Evolutionary conservation across 1,140 invertebrate genomes (phyloP), one percentile per base, ranked within the genome.

Genomic region (Heterodera schachtii): DNA sequence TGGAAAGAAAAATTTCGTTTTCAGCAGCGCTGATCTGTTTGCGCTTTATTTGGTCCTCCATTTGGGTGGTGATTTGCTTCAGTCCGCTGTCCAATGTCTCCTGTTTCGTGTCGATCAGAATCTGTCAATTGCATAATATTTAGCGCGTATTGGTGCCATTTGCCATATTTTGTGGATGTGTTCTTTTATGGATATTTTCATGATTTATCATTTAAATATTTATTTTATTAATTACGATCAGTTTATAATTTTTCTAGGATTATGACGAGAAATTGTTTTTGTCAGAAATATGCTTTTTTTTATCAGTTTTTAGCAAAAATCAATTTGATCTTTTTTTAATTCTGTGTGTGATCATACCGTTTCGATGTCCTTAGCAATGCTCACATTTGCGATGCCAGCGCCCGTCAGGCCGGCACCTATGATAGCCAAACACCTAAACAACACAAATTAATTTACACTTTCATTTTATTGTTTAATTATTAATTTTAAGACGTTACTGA

Each of bases 401-500:
- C 96, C 96, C 96, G 98, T 98, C 71, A 99, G 91, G 87, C 97
- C 97, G 83, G 97, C 96, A 47, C 97, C 97, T 67, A 99, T 91
- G 4, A 99, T 94, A 71, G 93, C 96, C 69, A 98, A 74, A 44
- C 92, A 93, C 89, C 91, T 94, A 93, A 70, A 88, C 31, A 31
- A 31, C 1, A 31, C 31, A 31, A 31, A 31, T 31, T 31, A 31
- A 1, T 31, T 31, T 31, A 0, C 31, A 0, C 31, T 31, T 0
- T 31, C 31, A 31, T 31, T 31, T 31, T 1, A 31, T 31, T 31
- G 31, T 31, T 31, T 31, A 31, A 31, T 31, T n/a, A 31, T 31
- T 8, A 52, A 75, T 2, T 4, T 16, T 79, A 79, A 79, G 67
- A 60, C 4, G 79, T n/a, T 52, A 47, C 60, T 8, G 76, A 80